Base-by-base conservation (phyloP, 2,797 vertebrate species). In the Epinephelus coioides region DNA sequence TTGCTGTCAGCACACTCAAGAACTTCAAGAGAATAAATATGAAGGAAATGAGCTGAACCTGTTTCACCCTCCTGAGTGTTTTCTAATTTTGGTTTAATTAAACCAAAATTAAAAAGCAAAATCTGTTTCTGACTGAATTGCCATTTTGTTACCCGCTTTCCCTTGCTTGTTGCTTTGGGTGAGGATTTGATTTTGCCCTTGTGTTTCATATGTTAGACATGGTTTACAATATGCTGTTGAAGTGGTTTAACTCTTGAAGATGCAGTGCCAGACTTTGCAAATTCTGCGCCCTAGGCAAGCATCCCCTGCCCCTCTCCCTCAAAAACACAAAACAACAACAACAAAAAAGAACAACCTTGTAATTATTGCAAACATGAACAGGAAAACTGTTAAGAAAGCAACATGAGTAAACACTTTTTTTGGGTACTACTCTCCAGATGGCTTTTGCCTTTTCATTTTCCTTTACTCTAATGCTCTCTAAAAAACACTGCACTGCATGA, bases 71-170 rank as follows among this genome's bases (percentile, higher is more conserved):
- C 62, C 56, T 55, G 46, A 49, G 34, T 53, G 18, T 3, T 19
- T 44, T 68, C 55, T 25, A 46, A n/a, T 18, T 71, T 10, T 30
- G 38, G 44, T 50, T 59, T 46, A 23, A 72, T 66, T 21, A 44
- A 64, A 47, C 6, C 8, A 12, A 23, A 15, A 30, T 44, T 27
- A 14, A 68, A 51, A 68, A 25, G 34, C 6, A 8, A 25, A 5
- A 15, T 27, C 6, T 55, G 44, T 44, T 56, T 73, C 14, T 23
- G 12, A 38, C 56, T 34, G 4, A 34, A 59, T 47, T 51, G 0
- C 4, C 18, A 3, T 50, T 77, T 63, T 69, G 3, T 60, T 67
- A 25, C 17, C 17, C 1, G 3, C 5, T 65, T 53, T 11, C 44
- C 12, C 27, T 12, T 56, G 40, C 5, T 70, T 43, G 9, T 70